Evolutionary conservation across 2,797 vertebrate genomes (phyloP), one percentile per base, ranked within the genome.

Genomic region (Alfaro cultratus): DNA sequence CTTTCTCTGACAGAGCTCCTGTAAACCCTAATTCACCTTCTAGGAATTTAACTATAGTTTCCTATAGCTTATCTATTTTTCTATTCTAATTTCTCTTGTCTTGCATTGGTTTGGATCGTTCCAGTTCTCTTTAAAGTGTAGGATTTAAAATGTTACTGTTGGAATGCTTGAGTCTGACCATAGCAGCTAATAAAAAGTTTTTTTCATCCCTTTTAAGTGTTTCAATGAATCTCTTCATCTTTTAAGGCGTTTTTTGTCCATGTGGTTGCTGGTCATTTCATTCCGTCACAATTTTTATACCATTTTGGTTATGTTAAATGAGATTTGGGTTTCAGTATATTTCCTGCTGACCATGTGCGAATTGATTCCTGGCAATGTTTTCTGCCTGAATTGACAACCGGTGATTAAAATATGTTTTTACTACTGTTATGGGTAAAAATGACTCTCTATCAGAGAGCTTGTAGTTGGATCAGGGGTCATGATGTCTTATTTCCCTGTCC

Each of bases 1-100:
- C 11, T 13, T 70, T 31, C n/a, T 62, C 73, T 80, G 62, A 64
- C 73, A 49, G 64, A 68, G 64, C 10, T 39, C 34, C 36, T 43
- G 36, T 68, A 26, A 39, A n/a, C 4, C 34, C 15, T 39, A 16
- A 67, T 36, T 67, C 13, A 67, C 18, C 34, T 39, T 23, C 18
- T 36, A 39, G 7, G 62, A 67, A 62, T 16, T 53, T 2, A 26
- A 26, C 8, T 60, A 15, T 31, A 64, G 60, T 21, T 39, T 39
- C 39, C 62, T 67, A 23, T 23, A 21, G 34, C 21, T 23, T 67
- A 21, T 39, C 8, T 67, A 16, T 2, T 64, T 34, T 60, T 60
- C n/a, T 60, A 6, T 64, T 60, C 29, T 60, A 31, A 31, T 36
- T 39, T 21, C 3, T 55, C 60, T 49, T 21, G 43, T 46, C 36